Conservation (phyloP, 2,113 vertebrate species). For the Lophotis ruficrista region DNA sequence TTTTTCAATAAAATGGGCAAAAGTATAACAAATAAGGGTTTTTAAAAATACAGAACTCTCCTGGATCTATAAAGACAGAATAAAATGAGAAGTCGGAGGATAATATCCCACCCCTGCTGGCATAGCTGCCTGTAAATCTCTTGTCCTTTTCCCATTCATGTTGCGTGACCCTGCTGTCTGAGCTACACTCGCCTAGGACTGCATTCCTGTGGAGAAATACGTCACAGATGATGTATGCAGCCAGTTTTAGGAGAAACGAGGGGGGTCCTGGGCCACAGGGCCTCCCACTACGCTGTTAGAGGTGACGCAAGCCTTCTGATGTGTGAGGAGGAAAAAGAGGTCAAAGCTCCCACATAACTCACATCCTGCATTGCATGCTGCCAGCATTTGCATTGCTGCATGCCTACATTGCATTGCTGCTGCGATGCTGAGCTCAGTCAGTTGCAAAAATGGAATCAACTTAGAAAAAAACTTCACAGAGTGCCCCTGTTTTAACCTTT, state of each 20-base stretch:
- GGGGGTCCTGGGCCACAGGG: not conserved
- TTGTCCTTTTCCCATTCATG: not conserved
- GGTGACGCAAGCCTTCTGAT: not conserved
- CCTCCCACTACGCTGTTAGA: not conserved
- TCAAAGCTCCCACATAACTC: not conserved
- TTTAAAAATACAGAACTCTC: not conserved
- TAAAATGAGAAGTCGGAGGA: not conserved
- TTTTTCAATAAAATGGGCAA: not conserved
- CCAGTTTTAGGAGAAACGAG: not conserved
- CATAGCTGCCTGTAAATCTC: not conserved
- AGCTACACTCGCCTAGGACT: not conserved
- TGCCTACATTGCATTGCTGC: not conserved
- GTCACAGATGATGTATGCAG: not conserved
- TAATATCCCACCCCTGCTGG: not conserved
- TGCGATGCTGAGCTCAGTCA: not conserved
- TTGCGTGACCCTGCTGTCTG: not conserved
- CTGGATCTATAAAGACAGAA: not conserved
- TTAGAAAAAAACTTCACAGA: not conserved
- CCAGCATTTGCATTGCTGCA: not conserved
- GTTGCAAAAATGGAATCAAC: not conserved
- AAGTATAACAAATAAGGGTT: not conserved
- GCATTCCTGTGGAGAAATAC: not conserved
- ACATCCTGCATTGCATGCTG: rapidly evolving
- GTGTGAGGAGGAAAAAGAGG: not conserved
- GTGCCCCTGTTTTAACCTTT: not conserved